These are phyloP conservation scores for Ailuropoda melanoleuca DNA, from an alignment of 2,113 vertebrate genomes.

Conservation along the genomic window DNA sequence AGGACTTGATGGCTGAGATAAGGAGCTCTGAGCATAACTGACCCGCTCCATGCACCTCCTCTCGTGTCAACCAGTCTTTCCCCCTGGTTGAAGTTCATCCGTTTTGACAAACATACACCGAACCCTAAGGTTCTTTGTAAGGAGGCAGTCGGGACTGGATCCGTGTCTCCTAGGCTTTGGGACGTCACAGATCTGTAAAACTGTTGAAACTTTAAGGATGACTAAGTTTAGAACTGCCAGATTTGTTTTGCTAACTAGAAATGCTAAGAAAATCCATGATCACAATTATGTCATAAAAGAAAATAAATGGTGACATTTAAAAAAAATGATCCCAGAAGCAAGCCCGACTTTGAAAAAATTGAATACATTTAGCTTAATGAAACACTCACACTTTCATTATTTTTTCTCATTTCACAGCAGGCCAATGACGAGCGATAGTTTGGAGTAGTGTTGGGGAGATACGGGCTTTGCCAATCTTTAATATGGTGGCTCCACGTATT, in stretches of 20 bases:
- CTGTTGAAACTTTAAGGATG: neutral
- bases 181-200: neutral
- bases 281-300: neutral
- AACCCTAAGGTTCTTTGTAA: neutral
- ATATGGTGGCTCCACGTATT: neutral
- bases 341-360: neutral
- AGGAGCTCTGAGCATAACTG: neutral
- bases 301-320: neutral
- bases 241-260: constrained; percentile 3
- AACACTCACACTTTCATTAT: neutral
- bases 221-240: neutral
- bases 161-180: neutral
- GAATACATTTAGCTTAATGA: neutral
- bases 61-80: neutral
- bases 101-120: neutral
- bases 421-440: neutral
- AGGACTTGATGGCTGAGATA: neutral
- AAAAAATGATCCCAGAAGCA: neutral
- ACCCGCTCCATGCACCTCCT: accelerated
- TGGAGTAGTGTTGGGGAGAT: neutral
- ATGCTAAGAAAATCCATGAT: neutral
- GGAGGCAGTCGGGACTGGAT: neutral
- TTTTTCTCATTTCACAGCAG: neutral
- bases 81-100: neutral
- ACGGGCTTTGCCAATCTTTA: neutral